These are phyloP conservation scores for Dendronephthya gigantea DNA, from an alignment of 64 coral and sea anemone species.

Conservation along the genomic window DNA sequence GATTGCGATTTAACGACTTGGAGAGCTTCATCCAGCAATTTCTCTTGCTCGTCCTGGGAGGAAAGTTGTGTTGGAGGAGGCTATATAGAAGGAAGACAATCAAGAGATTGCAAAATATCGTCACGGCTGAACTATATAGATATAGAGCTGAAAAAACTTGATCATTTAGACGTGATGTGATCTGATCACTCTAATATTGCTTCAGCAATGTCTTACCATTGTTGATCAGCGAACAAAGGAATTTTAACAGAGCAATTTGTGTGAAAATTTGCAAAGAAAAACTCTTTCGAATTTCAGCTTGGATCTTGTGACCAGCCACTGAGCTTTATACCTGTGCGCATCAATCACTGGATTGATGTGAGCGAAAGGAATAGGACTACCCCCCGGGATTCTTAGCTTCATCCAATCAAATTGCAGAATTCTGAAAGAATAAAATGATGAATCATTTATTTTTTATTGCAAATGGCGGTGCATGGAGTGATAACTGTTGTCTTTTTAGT, in stretches of 20 bases:
- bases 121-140: neutral
- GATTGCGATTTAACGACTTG: constrained; percentile 99
- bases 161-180: neutral
- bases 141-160: neutral
- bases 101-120: constrained; percentile 6
- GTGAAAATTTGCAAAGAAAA: neutral
- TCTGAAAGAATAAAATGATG: constrained; percentile 44
- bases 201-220: neutral
- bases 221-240: neutral
- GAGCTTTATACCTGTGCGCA: neutral
- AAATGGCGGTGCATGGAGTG: neutral
- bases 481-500: neutral
- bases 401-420: neutral
- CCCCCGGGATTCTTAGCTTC: neutral
- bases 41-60: constrained; percentile 88
- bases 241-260: neutral
- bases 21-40: constrained; percentile 91
- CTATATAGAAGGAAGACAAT: no score
- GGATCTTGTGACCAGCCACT: neutral
- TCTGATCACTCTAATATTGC: neutral
- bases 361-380: no score
- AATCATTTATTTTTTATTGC: neutral
- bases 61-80: constrained; percentile 59
- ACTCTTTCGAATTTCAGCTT: neutral
- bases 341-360: neutral